Evolutionary conservation across 2,797 vertebrate genomes (phyloP).

Genomic region (Lacerta bilineata): DNA sequence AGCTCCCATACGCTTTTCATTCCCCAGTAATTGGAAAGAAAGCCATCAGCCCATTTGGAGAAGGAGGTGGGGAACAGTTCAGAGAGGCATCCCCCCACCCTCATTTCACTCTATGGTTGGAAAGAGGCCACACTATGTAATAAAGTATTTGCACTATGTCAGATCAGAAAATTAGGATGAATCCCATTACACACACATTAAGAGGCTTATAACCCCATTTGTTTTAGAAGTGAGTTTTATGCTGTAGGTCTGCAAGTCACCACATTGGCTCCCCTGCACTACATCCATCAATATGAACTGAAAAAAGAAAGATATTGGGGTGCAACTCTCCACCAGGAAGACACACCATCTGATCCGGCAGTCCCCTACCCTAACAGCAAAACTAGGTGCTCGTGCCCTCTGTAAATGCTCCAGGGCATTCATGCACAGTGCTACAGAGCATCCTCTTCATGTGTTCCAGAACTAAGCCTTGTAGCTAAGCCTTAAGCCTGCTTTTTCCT

Average conservation of each 20-base stretch:
- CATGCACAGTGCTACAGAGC: not conserved
- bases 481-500: not conserved
- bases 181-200: not conserved
- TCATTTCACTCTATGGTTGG: not conserved
- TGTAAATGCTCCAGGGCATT: not conserved
- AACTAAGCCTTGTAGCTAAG: not conserved
- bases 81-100: slow-evolving; percentile 26
- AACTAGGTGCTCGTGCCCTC: not conserved
- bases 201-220: not conserved
- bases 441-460: not conserved
- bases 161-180: slow-evolving; percentile 33
- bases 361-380: not conserved
- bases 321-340: not conserved
- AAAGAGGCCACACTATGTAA: slow-evolving; percentile 34
- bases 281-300: too few species aligned
- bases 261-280: too few species aligned
- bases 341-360: not conserved
- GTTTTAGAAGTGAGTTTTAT: slow-evolving; percentile 32
- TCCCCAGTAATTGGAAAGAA: slow-evolving; percentile 50
- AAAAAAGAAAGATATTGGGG: not conserved
- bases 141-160: slow-evolving; percentile 24
- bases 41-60: slow-evolving; percentile 48
- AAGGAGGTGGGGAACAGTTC: slow-evolving; percentile 12
- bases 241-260: not conserved
- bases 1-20: slow-evolving; percentile 59